Conservation (phyloP, 1,140 invertebrate species). For the Colletes latitarsis region DNA sequence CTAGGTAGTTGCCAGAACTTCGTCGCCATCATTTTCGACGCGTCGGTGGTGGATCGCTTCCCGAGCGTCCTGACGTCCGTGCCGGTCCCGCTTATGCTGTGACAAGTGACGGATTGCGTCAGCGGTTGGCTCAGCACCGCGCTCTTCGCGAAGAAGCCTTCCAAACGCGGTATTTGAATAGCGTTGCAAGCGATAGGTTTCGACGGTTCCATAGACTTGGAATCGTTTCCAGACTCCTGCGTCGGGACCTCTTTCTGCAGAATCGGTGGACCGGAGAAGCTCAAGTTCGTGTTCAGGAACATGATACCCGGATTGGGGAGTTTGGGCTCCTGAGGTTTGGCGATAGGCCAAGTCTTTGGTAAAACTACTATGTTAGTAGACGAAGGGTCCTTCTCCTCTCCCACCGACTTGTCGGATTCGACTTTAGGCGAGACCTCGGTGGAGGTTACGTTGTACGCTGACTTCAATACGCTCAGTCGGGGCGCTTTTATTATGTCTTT, state of each 20-base stretch:
- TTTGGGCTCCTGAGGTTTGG: conserved; percentile 17
- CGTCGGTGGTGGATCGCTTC: conserved; percentile 13
- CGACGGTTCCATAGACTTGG: neutral
- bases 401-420: conserved; percentile 3
- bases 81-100: neutral
- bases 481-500: conserved; percentile 69
- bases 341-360: conserved; percentile 38
- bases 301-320: conserved; percentile 26
- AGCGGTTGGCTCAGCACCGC: neutral
- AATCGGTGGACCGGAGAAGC: conserved; percentile 30
- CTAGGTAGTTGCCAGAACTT: conserved; percentile 43
- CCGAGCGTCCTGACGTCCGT: neutral
- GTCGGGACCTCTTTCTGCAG: conserved; percentile 43
- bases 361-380: conserved; percentile 49
- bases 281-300: conserved; percentile 20
- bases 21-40: conserved; percentile 32
- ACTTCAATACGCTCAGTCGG: conserved; percentile 61
- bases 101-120: neutral
- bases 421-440: conserved; percentile 15
- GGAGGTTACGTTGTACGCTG: conserved; percentile 22
- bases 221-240: neutral
- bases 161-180: conserved; percentile 25
- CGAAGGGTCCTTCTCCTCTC: conserved; percentile 48
- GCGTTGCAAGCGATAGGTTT: neutral
- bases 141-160: conserved; percentile 22